Evolutionary conservation across 2,888 invertebrate species (phyloP), one percentile per base, ranked within the genome.

Genomic region (Meganola albula): DNA sequence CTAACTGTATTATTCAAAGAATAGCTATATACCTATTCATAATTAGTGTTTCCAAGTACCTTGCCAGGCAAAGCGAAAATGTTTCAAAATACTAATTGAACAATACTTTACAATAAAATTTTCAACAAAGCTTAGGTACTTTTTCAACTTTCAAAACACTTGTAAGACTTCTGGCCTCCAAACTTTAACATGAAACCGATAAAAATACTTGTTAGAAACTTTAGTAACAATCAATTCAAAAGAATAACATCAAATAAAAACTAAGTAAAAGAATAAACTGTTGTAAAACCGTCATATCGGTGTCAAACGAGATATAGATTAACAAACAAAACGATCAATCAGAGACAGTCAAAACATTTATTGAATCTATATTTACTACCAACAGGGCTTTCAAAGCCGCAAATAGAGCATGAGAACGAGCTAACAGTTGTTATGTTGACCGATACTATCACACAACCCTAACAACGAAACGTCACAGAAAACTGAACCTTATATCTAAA

Each of bases 381-480:
- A 56, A 42, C 58, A 58, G 48, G 48, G 57, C 62, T 61, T 63
- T 62, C 54, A 60, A 62, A 64, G 40, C 56, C 53, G 63, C 69
- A 73, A 74, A 73, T 64, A 67, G 72, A 70, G 61, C 70, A 69
- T 70, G 73, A 66, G 75, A 72, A 70, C 65, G 57, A 59, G 50
- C 53, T 62, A 63, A 60, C 68, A 60, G 63, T 64, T 64, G 60
- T 58, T 63, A 55, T 51, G 39, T 26, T 62, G 52, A 44, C 54
- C 55, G 54, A 61, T 52, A 57, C 37, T 52, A 60, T 48, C 47
- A 44, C 29, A 42, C 52, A 58, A 41, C 60, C 59, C 62, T 62
- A 50, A 25, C 3, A 9, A 27, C 12, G 37, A 40, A 18, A 16
- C 12, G 10, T 8, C 37, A 27, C 30, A 24, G 38, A 40, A 59